Evolutionary conservation across 1,140 invertebrate genomes (phyloP).

Genomic region (Cydia pomonella): DNA sequence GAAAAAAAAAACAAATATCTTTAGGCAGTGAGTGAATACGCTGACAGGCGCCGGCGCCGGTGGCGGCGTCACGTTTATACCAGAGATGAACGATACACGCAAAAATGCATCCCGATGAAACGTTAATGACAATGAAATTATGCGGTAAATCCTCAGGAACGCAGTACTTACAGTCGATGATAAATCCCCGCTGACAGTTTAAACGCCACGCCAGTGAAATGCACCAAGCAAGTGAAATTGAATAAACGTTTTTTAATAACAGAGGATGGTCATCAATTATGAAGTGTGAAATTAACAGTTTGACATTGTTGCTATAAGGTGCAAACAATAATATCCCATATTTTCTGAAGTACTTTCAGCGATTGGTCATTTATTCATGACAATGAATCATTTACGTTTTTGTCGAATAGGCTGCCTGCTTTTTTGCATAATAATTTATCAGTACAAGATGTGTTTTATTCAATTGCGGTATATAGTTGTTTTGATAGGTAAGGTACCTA

Average conservation of each 20-base stretch:
- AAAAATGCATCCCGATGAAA: conserved; percentile 43
- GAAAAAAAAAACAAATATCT: background rate
- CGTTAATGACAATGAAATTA: conserved; percentile 38
- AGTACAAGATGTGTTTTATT: no score
- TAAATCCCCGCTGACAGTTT: conserved; percentile 24
- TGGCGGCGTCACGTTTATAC: conserved; percentile 28
- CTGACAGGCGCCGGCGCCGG: conserved; percentile 27
- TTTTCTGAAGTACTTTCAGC: no score
- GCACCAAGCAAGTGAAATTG: background rate
- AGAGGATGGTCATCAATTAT: background rate
- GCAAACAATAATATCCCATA: background rate
- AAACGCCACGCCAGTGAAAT: conserved; percentile 2
- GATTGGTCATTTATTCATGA: no score
- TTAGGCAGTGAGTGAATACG: background rate
- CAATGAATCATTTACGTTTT: no score
- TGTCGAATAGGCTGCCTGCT: no score
- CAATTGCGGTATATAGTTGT: no score
- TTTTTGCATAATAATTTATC: no score
- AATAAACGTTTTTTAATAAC: conserved; percentile 7
- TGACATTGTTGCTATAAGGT: background rate
- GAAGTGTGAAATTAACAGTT: background rate
- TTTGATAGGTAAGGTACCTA: no score
- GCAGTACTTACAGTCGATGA: conserved; percentile 3
- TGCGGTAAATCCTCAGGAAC: conserved; percentile 8
- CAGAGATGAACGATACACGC: conserved; percentile 39